phyloP scores from a whole-genome alignment of 2,113 vertebrate genomes.

The Siphamia tubifer region DNA sequence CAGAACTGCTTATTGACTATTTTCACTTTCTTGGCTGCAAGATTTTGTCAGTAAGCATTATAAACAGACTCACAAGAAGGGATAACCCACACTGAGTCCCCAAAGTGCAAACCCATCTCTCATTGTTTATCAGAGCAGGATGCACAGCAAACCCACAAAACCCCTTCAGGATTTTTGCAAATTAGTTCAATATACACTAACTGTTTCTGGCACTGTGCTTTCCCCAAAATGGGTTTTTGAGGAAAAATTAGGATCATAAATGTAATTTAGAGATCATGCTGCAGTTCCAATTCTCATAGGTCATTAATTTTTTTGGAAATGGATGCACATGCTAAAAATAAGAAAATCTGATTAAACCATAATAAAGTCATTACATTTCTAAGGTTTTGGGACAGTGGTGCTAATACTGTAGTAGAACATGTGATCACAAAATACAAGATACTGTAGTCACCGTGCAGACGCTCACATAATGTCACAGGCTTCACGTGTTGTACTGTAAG shows the following conservation, averaged over 20 bases:
- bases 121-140: neutral
- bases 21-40: neutral
- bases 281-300: neutral
- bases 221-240: neutral
- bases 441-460: neutral
- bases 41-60: neutral
- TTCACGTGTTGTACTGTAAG: neutral
- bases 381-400: neutral
- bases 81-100: neutral
- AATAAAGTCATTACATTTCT: neutral
- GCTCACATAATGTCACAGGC: slow-evolving; percentile 13
- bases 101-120: neutral
- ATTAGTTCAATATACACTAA: neutral
- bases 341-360: neutral
- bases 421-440: neutral
- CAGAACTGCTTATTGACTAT: neutral
- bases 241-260: neutral
- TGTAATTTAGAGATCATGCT: neutral
- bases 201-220: neutral
- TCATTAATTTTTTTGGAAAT: neutral
- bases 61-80: neutral
- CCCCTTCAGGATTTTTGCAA: neutral
- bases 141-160: neutral
- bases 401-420: neutral
- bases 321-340: neutral